Percentiles rank a stretch among this genome's conserved stretches.
These are phyloP conservation scores for Theretra japonica DNA, from an alignment of 2,888 invertebrate species.

Conservation along the genomic window DNA sequence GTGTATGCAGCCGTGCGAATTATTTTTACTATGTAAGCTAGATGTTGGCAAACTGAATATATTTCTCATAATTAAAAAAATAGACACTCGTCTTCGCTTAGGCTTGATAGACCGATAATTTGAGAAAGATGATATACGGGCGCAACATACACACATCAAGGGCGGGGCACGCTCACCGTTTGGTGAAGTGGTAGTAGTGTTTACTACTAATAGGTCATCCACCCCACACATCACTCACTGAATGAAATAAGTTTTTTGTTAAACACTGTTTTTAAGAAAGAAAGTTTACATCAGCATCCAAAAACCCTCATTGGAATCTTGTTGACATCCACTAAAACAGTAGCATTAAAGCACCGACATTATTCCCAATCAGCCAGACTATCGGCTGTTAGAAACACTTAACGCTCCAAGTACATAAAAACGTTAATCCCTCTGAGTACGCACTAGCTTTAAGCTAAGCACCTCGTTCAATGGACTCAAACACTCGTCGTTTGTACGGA, in stretches of 20 bases:
- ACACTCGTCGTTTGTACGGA: constrained; percentile 64
- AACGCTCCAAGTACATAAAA: constrained; percentile 27
- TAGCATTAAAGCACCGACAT: background rate
- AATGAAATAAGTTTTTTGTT: too few relatives aligned
- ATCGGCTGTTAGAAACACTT: constrained; percentile 22
- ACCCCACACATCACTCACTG: too few relatives aligned
- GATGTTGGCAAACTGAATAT: background rate
- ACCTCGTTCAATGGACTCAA: constrained; percentile 49
- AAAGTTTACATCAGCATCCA: too few relatives aligned
- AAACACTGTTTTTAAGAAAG: too few relatives aligned
- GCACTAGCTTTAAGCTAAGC: constrained; percentile 41
- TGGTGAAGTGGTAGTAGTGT: too few relatives aligned
- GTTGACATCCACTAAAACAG: background rate
- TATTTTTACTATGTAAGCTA: background rate
- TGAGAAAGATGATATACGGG: too few relatives aligned
- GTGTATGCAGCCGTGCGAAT: background rate
- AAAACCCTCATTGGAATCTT: background rate
- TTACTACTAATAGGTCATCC: too few relatives aligned
- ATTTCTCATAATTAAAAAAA: too few relatives aligned
- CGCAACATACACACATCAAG: too few relatives aligned
- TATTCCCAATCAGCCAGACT: constrained; percentile 1
- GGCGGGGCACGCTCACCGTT: too few relatives aligned
- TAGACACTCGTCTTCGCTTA: too few relatives aligned
- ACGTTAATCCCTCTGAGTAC: constrained; percentile 34
- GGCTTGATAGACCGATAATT: too few relatives aligned